Evolutionary conservation across 1,140 invertebrate species (phyloP), one percentile per base, ranked within the genome.

Genomic region (Heterodera carotae): DNA sequence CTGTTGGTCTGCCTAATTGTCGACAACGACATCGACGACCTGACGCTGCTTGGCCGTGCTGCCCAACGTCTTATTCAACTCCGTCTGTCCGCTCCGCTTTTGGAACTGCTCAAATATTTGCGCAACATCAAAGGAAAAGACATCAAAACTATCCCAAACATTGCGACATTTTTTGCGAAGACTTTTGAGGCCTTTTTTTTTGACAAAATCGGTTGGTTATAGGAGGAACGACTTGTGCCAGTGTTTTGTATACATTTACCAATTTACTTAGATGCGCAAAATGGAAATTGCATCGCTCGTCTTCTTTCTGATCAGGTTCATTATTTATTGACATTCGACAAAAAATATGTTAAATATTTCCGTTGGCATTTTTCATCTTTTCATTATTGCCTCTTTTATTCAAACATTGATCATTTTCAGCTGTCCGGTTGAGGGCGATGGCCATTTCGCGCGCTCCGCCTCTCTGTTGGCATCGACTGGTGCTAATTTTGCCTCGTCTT

Each of bases 351-450:
- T 6, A 39, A 39, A 6, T 39, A 39, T 39, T 39, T 39, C 4
- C n/a, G n/a, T n/a, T n/a, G n/a, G n/a, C n/a, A n/a, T n/a, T 6
- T 39, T 39, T 39, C 36, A 39, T 39, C 10, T 39, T 10, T 6
- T 39, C 36, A 10, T 10, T 39, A 39, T 39, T 39, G 4, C 4
- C 10, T 39, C 36, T 39, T 39, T 39, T 39, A n/a, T n/a, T n/a
- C n/a, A n/a, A n/a, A n/a, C n/a, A n/a, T n/a, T 39, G 10, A 22
- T 25, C 5, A 68, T n/a, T 76, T 76, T 39, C 31, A 76, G 75
- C 34, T 76, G 75, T 48, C 75, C 75, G 27, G 69, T 76, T 22
- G 75, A 76, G 69, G 76, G 75, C 25, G 69, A 74, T n/a, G 64
- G 69, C 18, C 39, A 76, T 36, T 76, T 76, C 29, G 27, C 29